Conservation (phyloP, 92 coral and sea anemone species). For the Galaxea fascicularis region DNA sequence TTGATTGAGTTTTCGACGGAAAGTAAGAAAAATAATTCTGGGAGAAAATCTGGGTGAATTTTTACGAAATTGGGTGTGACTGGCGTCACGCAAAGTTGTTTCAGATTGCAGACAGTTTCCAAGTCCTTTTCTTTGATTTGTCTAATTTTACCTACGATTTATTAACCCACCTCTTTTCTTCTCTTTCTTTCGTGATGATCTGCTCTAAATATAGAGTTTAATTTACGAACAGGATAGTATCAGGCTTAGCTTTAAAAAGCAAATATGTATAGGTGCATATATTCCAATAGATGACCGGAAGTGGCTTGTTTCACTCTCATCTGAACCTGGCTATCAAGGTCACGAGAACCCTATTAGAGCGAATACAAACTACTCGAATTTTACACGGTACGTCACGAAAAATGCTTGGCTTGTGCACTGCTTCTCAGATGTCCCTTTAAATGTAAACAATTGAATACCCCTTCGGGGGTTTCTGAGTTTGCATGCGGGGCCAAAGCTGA, state of each 20-base stretch:
- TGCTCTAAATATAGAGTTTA: background rate
- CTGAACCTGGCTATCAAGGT: background rate
- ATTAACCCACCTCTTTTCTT: background rate
- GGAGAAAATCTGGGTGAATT: too few species aligned
- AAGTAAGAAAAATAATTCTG: too few species aligned
- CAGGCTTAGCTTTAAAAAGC: too few species aligned
- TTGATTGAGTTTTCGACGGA: too few species aligned
- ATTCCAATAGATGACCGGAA: background rate
- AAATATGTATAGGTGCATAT: background rate
- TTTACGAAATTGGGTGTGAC: too few species aligned
- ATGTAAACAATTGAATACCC: background rate
- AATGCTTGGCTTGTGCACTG: background rate
- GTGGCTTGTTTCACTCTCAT: background rate
- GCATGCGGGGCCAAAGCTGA: background rate
- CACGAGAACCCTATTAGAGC: constrained; percentile 1
- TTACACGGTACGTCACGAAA: background rate
- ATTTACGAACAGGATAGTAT: background rate
- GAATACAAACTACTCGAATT: constrained; percentile 8
- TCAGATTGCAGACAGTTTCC: too few species aligned
- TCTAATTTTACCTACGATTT: background rate
- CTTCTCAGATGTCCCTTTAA: background rate
- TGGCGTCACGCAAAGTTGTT: too few species aligned
- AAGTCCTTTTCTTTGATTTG: too few species aligned
- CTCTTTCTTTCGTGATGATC: background rate
- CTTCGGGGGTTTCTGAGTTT: background rate